phyloP scores from a whole-genome alignment of 2,113 vertebrate species.

The Clinocottus analis region DNA sequence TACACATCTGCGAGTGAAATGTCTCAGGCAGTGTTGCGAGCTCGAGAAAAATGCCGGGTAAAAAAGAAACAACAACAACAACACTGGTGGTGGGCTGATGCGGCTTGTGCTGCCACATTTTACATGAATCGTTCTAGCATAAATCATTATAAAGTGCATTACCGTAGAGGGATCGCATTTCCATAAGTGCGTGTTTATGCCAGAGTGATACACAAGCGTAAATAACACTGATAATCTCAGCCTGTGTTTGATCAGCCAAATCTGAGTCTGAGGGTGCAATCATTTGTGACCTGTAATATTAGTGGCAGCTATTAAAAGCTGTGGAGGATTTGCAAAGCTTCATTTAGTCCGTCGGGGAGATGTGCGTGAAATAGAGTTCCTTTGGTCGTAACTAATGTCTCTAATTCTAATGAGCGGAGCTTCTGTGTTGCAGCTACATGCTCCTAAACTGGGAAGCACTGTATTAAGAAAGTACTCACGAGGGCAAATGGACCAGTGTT shows the following conservation, averaged over 20 bases:
- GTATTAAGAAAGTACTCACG: conserved; percentile 72
- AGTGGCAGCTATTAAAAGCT: conserved; percentile 80
- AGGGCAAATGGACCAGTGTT: conserved; percentile 75
- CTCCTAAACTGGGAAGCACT: conserved; percentile 72
- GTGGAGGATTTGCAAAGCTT: conserved; percentile 77
- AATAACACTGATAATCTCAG: conserved; percentile 79
- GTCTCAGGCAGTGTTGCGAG: conserved; percentile 20
- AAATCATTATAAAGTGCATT: conserved; percentile 81
- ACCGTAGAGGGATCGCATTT: conserved; percentile 75
- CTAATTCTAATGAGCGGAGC: conserved; percentile 76
- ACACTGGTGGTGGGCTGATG: conserved; percentile 43
- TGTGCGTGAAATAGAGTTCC: conserved; percentile 81
- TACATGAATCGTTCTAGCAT: conserved; percentile 63
- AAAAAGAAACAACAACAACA: conserved; percentile 8
- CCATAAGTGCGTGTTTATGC: conserved; percentile 76
- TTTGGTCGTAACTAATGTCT: conserved; percentile 81
- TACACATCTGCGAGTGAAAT: conserved; percentile 36
- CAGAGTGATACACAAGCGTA: conserved; percentile 76
- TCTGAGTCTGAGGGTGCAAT: conserved; percentile 69
- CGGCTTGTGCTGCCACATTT: conserved; percentile 47
- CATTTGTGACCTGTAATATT: conserved; percentile 80
- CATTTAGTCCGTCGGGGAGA: conserved; percentile 79
- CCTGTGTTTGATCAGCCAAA: conserved; percentile 80
- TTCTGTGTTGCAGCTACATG: conserved; percentile 61
- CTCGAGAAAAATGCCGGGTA: neutral